Percentiles rank a stretch among this genome's conserved stretches.
These are phyloP conservation scores for Catonia carolina DNA, from an alignment of 2,888 invertebrate genomes.

Conservation along the genomic window DNA sequence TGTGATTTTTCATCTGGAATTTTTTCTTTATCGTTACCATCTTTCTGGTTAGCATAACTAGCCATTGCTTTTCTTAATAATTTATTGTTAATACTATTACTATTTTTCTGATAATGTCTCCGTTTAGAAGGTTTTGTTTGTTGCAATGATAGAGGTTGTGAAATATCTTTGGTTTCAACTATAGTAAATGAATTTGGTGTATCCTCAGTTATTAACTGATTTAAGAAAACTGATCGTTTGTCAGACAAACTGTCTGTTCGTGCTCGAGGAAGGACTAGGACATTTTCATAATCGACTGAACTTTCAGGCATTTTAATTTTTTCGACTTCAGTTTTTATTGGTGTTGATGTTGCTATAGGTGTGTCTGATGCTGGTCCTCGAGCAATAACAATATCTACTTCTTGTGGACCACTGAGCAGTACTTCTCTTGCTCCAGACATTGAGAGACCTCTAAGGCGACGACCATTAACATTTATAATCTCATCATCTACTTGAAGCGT, in stretches of 20 bases:
- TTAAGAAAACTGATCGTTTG: constrained; percentile 22
- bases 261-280: constrained; percentile 38
- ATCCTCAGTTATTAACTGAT: constrained; percentile 19
- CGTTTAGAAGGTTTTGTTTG: constrained; percentile 19
- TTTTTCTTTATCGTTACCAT: constrained; percentile 10
- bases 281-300: constrained; percentile 64
- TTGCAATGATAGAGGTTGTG: not conserved
- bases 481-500: constrained; percentile 62
- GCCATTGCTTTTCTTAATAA: constrained; percentile 51
- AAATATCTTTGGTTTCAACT: not conserved
- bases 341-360: not conserved
- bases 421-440: constrained; percentile 60
- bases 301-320: constrained; percentile 52
- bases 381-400: constrained; percentile 61
- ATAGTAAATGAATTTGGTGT: not conserved
- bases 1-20: constrained; percentile 4
- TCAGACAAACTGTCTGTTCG: constrained; percentile 38
- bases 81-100: constrained; percentile 55
- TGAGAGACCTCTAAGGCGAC: constrained; percentile 56
- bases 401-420: constrained; percentile 53
- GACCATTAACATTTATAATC: constrained; percentile 64
- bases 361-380: constrained; percentile 37
- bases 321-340: constrained; percentile 8
- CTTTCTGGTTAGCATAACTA: constrained; percentile 45
- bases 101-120: constrained; percentile 56